Evolutionary conservation across 2,888 invertebrate species (phyloP), one percentile per base, ranked within the genome.

Genomic region (Cremastinae sp.): DNA sequence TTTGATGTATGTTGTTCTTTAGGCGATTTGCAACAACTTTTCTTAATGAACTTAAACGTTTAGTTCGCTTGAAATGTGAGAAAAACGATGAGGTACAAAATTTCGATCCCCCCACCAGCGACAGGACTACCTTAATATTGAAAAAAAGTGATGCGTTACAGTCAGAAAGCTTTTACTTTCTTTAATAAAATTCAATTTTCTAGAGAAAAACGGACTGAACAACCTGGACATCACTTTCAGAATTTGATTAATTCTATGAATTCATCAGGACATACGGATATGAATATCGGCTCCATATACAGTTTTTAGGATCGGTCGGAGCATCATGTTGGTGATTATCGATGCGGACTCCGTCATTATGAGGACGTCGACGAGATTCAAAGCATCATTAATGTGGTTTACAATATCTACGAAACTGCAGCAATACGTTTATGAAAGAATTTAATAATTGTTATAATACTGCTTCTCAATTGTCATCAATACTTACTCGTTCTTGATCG

Each of bases 331-430:
- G 89, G 99, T 99, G 0, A 99, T 99, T 98, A 99, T 99, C 0
- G 99, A 99, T 0, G 98, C 98, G 18, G 99, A 98, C 2, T 99
- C 98, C 59, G 96, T 95, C 39, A 97, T 96, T 10, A 99, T 94
- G 10, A 99, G 91, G 55, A 98, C 92, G 89, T 98, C 97, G 0
- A 92, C 92, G 3, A 87, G 76, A 3, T 90, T 82, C 39, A 95
- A 90, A 2, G 93, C 93, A 7, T 91, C 88, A 1, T 90, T 87
- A 41, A 98, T 89, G 9, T 93, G 92, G 0, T 88, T 80, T 28
- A 94, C 90, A 43, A 97, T 91, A 1, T 91, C 90, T 64, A 92
- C 90, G 59, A 94, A 93, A 68, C 95, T 94, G 83, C 87, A 91
- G 84, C 90, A 12, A n/a, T 20, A 37, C 14, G 14, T 70, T n/a